These are phyloP conservation scores for Eurystomus gularis DNA, from an alignment of 2,113 vertebrate species.

Conservation along the genomic window DNA sequence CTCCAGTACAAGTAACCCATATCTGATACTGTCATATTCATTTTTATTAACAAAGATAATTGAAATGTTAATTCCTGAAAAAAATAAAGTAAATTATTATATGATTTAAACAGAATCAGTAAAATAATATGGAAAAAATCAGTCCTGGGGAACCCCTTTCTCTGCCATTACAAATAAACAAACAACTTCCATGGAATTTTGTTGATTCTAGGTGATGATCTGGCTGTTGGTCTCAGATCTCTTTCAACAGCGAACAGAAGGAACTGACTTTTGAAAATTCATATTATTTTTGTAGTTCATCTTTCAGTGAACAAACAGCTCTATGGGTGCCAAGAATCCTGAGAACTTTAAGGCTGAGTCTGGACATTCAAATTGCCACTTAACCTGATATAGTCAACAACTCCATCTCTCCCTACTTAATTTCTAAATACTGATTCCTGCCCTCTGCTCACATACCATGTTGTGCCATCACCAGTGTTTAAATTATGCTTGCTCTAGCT, in stretches of 20 bases:
- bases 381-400: background rate
- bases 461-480: background rate
- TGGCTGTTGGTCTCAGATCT: background rate
- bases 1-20: background rate
- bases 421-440: background rate
- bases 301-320: background rate
- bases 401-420: background rate
- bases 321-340: background rate
- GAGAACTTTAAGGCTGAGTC: background rate
- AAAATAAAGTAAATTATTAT: background rate
- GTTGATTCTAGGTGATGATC: background rate
- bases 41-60: background rate
- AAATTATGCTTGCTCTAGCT: background rate
- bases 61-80: background rate
- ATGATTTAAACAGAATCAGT: background rate
- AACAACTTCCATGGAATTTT: no score
- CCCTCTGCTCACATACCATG: background rate
- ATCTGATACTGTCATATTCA: background rate
- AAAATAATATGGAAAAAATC: background rate
- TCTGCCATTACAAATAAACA: background rate
- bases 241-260: fast-evolving
- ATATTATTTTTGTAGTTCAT: background rate
- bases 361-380: background rate
- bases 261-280: background rate
- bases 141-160: background rate